phyloP scores from a whole-genome alignment of 2,797 vertebrate species.

The Smutsia temminckii region DNA sequence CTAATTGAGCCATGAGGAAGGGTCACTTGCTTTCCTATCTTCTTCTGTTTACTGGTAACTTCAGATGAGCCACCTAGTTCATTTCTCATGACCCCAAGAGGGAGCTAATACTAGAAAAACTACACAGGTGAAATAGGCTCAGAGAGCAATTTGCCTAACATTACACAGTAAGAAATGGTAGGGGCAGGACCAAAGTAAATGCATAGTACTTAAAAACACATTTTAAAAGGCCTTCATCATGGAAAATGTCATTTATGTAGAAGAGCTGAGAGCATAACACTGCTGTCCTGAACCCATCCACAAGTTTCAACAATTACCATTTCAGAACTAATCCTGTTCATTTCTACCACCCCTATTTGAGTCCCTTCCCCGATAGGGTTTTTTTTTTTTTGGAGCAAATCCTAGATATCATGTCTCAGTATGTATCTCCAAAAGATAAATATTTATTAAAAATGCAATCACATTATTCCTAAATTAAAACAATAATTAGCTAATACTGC shows the following conservation, averaged over 20 bases:
- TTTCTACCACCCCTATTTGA: background rate
- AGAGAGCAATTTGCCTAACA: background rate
- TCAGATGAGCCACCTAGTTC: fast-evolving
- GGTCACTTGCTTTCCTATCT: background rate
- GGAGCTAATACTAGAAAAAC: background rate
- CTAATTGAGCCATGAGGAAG: fast-evolving
- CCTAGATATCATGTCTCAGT: background rate
- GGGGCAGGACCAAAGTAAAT: background rate
- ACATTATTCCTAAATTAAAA: background rate
- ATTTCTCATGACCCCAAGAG: background rate
- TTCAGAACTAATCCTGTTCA: background rate
- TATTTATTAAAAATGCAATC: background rate
- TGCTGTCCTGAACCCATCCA: background rate
- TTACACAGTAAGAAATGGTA: background rate
- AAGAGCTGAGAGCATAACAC: background rate
- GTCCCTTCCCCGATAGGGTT: background rate
- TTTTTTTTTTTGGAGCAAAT: background rate
- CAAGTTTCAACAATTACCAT: background rate
- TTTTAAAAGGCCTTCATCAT: background rate
- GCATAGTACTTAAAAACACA: background rate
- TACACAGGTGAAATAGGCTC: no score
- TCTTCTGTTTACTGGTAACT: background rate
- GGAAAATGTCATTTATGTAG: background rate
- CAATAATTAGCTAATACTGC: background rate
- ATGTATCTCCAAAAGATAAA: background rate